These are phyloP conservation scores for Anoplopoma fimbria DNA, from an alignment of 2,113 vertebrate species.

Conservation along the genomic window DNA sequence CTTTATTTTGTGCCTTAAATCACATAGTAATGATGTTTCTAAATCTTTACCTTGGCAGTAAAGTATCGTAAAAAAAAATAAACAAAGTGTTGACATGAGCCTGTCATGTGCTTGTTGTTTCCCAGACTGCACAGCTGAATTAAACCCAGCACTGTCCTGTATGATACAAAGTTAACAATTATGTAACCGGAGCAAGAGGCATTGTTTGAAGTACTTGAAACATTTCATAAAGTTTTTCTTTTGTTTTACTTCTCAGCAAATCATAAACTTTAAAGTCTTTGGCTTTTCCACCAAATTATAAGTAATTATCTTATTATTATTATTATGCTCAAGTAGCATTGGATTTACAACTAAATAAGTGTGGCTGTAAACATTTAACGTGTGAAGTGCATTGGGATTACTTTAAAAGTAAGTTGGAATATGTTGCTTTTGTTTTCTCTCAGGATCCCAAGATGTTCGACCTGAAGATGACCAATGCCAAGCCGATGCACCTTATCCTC, in stretches of 20 bases:
- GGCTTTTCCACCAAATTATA: not conserved
- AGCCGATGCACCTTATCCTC: slow-evolving; percentile 71
- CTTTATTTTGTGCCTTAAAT: not conserved
- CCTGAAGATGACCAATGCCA: slow-evolving; percentile 47
- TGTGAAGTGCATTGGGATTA: not conserved
- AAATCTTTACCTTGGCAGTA: not conserved
- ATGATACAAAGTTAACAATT: slow-evolving; percentile 9
- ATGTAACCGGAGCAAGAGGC: not conserved
- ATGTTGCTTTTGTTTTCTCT: not conserved
- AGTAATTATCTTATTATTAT: not conserved
- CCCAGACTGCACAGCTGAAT: not conserved
- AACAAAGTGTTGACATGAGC: not conserved
- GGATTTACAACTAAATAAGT: not conserved
- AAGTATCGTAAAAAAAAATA: not conserved
- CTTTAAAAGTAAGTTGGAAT: not conserved
- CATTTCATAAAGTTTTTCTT: not conserved
- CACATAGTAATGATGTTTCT: not conserved
- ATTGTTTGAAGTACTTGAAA: slow-evolving; percentile 1
- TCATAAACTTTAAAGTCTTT: not conserved
- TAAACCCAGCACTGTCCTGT: not conserved
- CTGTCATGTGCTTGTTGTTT: slow-evolving; percentile 1
- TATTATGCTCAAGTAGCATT: not conserved
- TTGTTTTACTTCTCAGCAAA: slow-evolving; percentile 6
- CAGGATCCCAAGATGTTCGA: not conserved
- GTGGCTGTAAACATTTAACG: not conserved